phyloP scores from a whole-genome alignment of 2,113 vertebrate species.

The Poicephalus meyeri region DNA sequence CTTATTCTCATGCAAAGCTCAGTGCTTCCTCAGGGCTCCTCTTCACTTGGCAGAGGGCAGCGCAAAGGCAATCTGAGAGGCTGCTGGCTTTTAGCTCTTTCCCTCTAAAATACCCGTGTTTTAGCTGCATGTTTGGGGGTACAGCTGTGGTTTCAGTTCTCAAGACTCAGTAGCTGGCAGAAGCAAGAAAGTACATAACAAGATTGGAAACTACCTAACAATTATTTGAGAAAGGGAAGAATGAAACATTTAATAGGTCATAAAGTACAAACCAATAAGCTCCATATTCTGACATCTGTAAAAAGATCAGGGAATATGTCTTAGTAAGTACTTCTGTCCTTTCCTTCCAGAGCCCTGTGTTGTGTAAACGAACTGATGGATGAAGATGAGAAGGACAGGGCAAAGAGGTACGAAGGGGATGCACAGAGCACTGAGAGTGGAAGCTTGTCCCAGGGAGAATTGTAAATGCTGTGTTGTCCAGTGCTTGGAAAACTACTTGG shows the following conservation, averaged over 20 bases:
- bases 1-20: neutral
- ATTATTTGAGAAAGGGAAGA: neutral
- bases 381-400: slow-evolving; percentile 93
- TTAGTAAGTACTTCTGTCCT: slow-evolving; percentile 12
- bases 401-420: slow-evolving; percentile 83
- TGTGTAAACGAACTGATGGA: slow-evolving; percentile 90
- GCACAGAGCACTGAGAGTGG: neutral
- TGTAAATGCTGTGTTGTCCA: neutral
- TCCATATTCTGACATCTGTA: neutral
- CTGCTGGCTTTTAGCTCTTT: neutral
- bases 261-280: neutral
- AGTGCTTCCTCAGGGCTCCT: neutral
- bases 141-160: neutral
- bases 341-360: slow-evolving; percentile 80
- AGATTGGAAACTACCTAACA: neutral
- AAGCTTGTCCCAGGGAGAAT: neutral
- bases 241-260: neutral
- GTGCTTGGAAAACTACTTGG: neutral
- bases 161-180: neutral
- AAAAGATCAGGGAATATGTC: neutral
- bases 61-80: neutral
- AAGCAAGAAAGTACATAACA: neutral
- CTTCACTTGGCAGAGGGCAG: neutral
- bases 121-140: neutral
- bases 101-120: neutral